Conservation (phyloP, 2,888 invertebrate species). For the Lissonota sp. region DNA sequence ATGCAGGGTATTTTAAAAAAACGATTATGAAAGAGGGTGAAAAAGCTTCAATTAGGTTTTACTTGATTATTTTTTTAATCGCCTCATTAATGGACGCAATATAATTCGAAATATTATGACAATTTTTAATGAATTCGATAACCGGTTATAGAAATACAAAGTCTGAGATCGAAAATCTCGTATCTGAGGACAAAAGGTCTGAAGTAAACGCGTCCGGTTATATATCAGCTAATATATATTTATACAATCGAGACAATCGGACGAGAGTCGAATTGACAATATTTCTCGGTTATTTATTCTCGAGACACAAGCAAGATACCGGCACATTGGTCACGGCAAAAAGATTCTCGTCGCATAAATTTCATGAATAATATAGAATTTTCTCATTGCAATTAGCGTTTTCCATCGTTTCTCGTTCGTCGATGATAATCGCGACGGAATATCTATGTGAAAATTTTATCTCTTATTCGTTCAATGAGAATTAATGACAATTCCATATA, state of each 20-base stretch:
- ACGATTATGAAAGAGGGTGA: too few relatives aligned
- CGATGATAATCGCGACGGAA: slow-evolving; percentile 47
- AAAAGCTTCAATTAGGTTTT: too few relatives aligned
- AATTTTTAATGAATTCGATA: too few relatives aligned
- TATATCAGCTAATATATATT: too few relatives aligned
- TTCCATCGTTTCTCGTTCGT: slow-evolving; percentile 29
- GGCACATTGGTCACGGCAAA: neutral
- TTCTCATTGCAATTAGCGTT: slow-evolving; percentile 56
- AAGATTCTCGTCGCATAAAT: slow-evolving; percentile 13
- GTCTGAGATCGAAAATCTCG: too few relatives aligned
- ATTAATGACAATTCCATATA: slow-evolving; percentile 14
- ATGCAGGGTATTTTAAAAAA: too few relatives aligned
- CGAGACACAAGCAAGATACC: neutral
- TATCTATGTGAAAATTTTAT: slow-evolving; percentile 47
- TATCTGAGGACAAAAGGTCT: too few relatives aligned
- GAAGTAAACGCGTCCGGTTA: too few relatives aligned
- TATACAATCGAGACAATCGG: neutral
- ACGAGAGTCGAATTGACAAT: slow-evolving; percentile 37
- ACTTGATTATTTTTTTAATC: too few relatives aligned
- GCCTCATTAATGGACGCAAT: too few relatives aligned
- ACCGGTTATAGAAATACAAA: too few relatives aligned
- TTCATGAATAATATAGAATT: slow-evolving; percentile 57
- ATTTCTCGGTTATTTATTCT: neutral
- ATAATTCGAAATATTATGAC: too few relatives aligned
- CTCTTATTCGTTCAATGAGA: slow-evolving; percentile 32